Evolutionary conservation across 2,888 invertebrate genomes (phyloP), one percentile per base, ranked within the genome.

Genomic region (Augiades crinisus): DNA sequence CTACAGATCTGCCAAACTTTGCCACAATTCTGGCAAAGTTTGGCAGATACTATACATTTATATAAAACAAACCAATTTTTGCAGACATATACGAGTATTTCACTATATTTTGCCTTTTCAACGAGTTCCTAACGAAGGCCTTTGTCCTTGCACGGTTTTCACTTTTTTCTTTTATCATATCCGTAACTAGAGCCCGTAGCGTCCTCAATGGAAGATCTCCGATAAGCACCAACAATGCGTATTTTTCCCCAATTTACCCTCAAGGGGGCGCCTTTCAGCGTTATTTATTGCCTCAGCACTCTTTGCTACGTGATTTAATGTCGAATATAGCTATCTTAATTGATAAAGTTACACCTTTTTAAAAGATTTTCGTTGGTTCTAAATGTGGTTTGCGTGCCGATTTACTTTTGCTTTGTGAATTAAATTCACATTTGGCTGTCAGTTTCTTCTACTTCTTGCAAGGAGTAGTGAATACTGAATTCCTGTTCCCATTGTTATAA

Each of bases 261-360:
- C 54, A 68, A 75, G 61, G 68, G 62, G 70, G 72, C 75, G 77
- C 76, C 75, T 70, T 69, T 75, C 70, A 64, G 59, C 65, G 68
- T 77, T 83, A 84, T 84, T 85, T 84, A 86, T 84, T 79, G 70
- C 75, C 60, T 64, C 59, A 75, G 78, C 75, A 78, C 78, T 77
- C 75, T 74, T 72, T 75, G 68, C 61, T 70, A 74, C 83, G 81
- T 85, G 84, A 85, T 82, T 82, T 83, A 85, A 70, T 57, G 63
- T 64, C 58, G 59, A 63, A 56, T 67, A 62, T 67, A 62, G 65
- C 74, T 83, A 82, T 82, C 84, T 86, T 86, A 85, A 85, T 86
- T 82, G 80, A 74, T 59, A 70, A 77, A 81, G 72, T 79, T 78
- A 74, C 30, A 27, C 41, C 24, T 30, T 34, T 22, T 17, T n/a